phyloP scores from a whole-genome alignment of 2,888 invertebrate genomes.

The Drymonia ruficornis region DNA sequence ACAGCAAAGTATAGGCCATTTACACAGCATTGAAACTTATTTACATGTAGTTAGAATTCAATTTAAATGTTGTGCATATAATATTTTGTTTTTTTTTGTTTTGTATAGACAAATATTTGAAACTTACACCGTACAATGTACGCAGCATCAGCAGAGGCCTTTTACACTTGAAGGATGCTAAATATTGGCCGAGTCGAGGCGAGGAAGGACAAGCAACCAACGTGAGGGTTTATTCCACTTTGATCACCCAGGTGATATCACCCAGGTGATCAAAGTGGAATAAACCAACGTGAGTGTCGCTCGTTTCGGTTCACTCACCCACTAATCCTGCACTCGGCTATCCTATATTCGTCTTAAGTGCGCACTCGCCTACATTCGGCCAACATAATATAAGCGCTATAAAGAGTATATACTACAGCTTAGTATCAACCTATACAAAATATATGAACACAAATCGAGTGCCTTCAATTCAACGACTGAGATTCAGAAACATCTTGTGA shows the following conservation, averaged over 20 bases:
- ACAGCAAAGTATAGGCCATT: background rate
- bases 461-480: slow-evolving; percentile 30
- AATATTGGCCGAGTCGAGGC: background rate
- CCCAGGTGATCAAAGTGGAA: too few species aligned
- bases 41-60: background rate
- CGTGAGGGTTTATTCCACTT: too few species aligned
- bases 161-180: slow-evolving; percentile 9
- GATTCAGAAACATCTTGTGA: slow-evolving; percentile 6
- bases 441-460: slow-evolving; percentile 26
- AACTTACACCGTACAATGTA: background rate
- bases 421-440: slow-evolving; percentile 25
- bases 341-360: too few species aligned
- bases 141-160: slow-evolving; percentile 31
- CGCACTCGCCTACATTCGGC: background rate
- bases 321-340: background rate
- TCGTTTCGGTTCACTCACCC: background rate
- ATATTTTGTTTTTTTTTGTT: background rate
- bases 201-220: background rate
- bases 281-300: too few species aligned
- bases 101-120: background rate
- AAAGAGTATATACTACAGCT: slow-evolving; percentile 13
- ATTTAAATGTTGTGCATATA: background rate
- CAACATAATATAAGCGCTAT: slow-evolving; percentile 10
- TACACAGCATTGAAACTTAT: background rate
- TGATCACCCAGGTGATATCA: too few species aligned